Evolutionary conservation across 2,113 vertebrate species (phyloP).

Genomic region (Chamaetylas fuelleborni): DNA sequence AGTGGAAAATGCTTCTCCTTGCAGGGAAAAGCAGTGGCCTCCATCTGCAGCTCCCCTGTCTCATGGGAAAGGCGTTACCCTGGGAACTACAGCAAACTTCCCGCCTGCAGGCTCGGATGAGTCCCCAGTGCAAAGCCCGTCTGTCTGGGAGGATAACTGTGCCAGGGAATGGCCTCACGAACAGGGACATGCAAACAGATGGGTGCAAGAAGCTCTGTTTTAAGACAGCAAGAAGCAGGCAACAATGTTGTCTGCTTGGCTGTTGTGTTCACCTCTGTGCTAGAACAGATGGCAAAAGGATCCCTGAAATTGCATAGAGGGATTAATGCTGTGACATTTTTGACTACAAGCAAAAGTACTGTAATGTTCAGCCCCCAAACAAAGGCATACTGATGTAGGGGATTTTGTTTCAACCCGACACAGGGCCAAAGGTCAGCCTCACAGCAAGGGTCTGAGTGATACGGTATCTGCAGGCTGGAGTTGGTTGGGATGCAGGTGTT

Average conservation of each 20-base stretch:
- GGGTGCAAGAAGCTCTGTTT: neutral
- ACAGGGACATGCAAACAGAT: neutral
- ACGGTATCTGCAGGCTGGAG: neutral
- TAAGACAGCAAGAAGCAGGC: neutral
- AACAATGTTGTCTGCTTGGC: neutral
- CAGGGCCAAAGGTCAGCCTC: neutral
- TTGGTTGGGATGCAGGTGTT: neutral
- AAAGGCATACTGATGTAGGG: neutral
- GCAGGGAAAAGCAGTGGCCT: neutral
- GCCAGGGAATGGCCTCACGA: neutral
- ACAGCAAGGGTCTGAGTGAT: neutral
- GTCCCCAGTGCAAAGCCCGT: neutral
- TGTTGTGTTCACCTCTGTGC: neutral
- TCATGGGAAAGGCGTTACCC: neutral
- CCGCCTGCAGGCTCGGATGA: neutral
- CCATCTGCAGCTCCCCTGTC: neutral
- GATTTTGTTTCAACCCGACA: neutral
- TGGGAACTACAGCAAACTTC: neutral
- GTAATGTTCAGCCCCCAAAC: neutral
- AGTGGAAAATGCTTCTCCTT: neutral
- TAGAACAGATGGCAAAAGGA: neutral
- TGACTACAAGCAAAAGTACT: neutral
- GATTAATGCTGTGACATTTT: neutral
- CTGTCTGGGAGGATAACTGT: neutral
- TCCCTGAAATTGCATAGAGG: neutral